These are phyloP conservation scores for Bungarus multicinctus DNA, from an alignment of 2,113 vertebrate genomes.

Conservation along the genomic window DNA sequence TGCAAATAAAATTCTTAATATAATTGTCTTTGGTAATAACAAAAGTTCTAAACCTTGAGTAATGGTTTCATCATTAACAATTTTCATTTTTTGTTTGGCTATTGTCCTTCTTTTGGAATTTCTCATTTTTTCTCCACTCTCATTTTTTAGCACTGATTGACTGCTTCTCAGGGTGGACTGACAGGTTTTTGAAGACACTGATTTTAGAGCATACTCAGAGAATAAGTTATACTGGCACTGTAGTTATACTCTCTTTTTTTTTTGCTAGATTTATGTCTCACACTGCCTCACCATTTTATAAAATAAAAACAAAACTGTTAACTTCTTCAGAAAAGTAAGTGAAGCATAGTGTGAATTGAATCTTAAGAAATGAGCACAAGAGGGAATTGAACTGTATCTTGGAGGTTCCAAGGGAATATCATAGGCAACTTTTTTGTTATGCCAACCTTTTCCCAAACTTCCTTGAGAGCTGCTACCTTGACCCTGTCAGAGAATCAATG, in stretches of 20 bases:
- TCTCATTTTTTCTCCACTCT: background rate
- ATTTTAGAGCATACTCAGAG: background rate
- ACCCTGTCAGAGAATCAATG: background rate
- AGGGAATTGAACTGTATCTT: slow-evolving; percentile 6
- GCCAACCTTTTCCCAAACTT: background rate
- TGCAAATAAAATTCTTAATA: background rate
- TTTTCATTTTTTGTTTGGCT: background rate
- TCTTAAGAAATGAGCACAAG: slow-evolving; percentile 12
- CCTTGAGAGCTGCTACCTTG: background rate
- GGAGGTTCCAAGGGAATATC: background rate
- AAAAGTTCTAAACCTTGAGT: background rate
- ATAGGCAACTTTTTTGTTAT: slow-evolving; percentile 3
- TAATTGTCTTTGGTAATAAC: background rate
- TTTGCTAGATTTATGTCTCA: background rate
- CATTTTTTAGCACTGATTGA: background rate
- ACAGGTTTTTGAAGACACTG: background rate
- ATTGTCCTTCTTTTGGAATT: background rate
- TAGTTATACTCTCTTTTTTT: background rate
- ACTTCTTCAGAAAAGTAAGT: slow-evolving; percentile 11
- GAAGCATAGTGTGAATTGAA: slow-evolving; percentile 24
- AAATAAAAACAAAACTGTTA: background rate
- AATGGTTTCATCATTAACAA: background rate
- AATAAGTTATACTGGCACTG: background rate
- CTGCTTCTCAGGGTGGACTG: background rate
- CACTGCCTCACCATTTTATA: background rate